phyloP scores from a whole-genome alignment of 2,113 vertebrate species.

The Saguinus midas region DNA sequence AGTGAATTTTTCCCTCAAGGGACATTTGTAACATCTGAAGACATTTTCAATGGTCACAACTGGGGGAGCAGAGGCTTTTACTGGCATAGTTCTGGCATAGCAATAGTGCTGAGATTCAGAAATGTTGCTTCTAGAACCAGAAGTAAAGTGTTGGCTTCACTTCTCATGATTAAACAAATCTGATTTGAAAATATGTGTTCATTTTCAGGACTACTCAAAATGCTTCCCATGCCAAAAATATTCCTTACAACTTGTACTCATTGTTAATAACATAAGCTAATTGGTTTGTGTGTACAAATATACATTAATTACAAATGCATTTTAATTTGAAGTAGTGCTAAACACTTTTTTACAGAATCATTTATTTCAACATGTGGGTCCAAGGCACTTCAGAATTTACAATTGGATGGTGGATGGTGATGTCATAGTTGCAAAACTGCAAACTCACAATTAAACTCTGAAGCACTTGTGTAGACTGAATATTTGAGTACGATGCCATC shows the following conservation, averaged over 20 bases:
- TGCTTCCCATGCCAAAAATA: neutral
- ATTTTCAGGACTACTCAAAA: constrained; percentile 22
- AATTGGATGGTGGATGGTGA: constrained; percentile 30
- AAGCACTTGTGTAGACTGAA: constrained; percentile 22
- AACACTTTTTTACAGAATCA: constrained; percentile 59
- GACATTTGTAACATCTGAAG: neutral
- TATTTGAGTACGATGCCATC: neutral
- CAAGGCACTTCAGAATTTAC: constrained; percentile 32
- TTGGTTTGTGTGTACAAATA: constrained; percentile 40
- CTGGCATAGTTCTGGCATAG: neutral
- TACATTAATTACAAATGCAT: neutral
- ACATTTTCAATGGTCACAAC: neutral
- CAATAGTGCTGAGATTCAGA: neutral
- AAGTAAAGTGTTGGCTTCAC: neutral
- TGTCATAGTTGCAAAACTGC: neutral
- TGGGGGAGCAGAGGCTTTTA: neutral
- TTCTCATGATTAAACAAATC: neutral
- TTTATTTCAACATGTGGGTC: constrained; percentile 40
- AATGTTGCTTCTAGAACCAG: neutral
- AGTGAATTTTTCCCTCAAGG: neutral
- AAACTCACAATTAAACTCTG: constrained; percentile 19
- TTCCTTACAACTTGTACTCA: neutral
- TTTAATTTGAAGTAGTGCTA: neutral
- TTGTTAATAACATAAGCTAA: constrained; percentile 53
- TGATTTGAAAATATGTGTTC: neutral